phyloP scores from a whole-genome alignment of 2,113 vertebrate species.

The Cairina moschata region DNA sequence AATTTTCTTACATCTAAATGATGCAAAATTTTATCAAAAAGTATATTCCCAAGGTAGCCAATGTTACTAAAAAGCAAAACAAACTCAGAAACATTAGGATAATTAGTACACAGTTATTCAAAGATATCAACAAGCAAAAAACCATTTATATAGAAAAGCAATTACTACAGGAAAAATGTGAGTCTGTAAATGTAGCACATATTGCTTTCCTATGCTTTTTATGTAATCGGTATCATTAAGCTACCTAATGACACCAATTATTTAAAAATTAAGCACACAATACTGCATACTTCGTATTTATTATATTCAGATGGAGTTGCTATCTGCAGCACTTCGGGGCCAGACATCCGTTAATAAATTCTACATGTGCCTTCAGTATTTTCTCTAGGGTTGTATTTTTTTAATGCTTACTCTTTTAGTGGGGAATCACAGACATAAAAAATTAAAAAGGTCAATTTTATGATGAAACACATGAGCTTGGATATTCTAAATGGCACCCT shows the following conservation, averaged over 20 bases:
- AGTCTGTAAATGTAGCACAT: conserved; percentile 48
- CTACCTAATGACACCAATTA: conserved; percentile 77
- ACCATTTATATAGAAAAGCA: conserved; percentile 66
- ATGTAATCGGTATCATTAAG: conserved; percentile 62
- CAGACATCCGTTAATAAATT: conserved; percentile 51
- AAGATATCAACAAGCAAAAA: conserved; percentile 56
- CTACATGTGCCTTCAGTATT: conserved; percentile 57
- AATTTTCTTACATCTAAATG: not conserved
- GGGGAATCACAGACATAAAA: conserved; percentile 74
- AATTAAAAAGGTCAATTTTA: conserved; percentile 82
- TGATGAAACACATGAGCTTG: conserved; percentile 73
- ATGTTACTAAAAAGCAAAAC: conserved; percentile 28
- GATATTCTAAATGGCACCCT: conserved; percentile 77
- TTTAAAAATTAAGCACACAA: conserved; percentile 76
- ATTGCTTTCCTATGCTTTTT: conserved; percentile 51
- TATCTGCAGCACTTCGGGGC: conserved; percentile 53
- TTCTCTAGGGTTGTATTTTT: conserved; percentile 64
- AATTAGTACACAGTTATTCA: conserved; percentile 55
- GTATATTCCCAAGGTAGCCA: not conserved
- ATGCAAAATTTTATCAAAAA: not conserved
- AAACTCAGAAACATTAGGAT: conserved; percentile 51
- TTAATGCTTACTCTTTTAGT: conserved; percentile 67
- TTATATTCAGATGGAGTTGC: conserved; percentile 55
- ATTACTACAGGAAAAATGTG: conserved; percentile 50
- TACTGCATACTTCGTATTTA: conserved; percentile 57